Evolutionary conservation across 2,113 vertebrate species (phyloP).

Genomic region (Atrichornis clamosus): DNA sequence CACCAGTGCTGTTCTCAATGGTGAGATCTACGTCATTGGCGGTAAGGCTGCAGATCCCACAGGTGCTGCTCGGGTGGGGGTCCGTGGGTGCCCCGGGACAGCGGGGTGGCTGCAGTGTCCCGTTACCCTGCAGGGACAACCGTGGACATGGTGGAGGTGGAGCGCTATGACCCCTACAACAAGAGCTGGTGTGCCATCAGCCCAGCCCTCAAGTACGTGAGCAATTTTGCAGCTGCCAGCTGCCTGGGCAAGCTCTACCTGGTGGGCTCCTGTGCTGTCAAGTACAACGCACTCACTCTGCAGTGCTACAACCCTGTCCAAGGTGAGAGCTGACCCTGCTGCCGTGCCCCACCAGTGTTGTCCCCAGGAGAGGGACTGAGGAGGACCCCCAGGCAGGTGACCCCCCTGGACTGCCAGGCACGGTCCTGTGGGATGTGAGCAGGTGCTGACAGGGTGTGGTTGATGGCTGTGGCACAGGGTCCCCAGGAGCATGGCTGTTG

Average conservation of each 20-base stretch:
- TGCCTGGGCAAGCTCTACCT: constrained; percentile 90
- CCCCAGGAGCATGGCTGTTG: background rate
- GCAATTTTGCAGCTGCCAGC: constrained; percentile 86
- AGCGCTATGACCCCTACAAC: constrained; percentile 91
- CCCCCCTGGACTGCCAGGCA: background rate
- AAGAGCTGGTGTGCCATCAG: constrained; percentile 83
- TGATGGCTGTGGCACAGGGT: background rate
- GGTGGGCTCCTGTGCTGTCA: constrained; percentile 93
- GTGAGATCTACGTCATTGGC: constrained; percentile 94
- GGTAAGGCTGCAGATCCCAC: constrained; percentile 58
- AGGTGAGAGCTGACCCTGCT: constrained; percentile 70
- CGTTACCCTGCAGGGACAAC: constrained; percentile 77
- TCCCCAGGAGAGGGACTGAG: background rate
- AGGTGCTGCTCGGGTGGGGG: accelerated
- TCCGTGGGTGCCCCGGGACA: accelerated
- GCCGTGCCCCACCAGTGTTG: accelerated
- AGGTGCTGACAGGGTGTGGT: accelerated
- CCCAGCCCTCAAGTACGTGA: constrained; percentile 90
- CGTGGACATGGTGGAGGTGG: constrained; percentile 84
- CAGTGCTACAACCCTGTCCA: constrained; percentile 95
- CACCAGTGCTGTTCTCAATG: constrained; percentile 83
- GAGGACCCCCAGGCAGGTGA: background rate
- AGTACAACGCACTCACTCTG: constrained; percentile 92
- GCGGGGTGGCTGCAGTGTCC: background rate
- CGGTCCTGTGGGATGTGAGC: accelerated